Evolutionary conservation across 2,797 vertebrate genomes (phyloP).

Genomic region (Micrastur ruficollis): DNA sequence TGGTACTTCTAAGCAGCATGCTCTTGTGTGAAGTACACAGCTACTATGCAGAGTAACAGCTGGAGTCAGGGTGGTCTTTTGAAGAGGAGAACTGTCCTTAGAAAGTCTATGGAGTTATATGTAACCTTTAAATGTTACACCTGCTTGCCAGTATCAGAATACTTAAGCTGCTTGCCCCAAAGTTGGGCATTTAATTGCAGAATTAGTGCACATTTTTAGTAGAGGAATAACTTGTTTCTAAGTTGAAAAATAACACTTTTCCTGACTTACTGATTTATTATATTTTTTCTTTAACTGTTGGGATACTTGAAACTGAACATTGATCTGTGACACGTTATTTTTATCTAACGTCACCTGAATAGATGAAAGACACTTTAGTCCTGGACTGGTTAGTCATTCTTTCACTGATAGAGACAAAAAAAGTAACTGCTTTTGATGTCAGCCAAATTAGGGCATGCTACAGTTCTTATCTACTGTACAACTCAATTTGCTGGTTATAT

Average conservation of each 20-base stretch:
- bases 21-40: background rate
- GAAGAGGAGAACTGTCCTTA: background rate
- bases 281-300: background rate
- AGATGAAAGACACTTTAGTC: background rate
- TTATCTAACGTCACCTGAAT: background rate
- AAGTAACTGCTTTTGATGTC: background rate
- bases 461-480: background rate
- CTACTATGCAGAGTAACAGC: background rate
- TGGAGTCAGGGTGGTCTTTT: background rate
- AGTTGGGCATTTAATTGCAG: background rate
- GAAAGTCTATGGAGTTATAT: background rate
- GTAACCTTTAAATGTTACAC: background rate
- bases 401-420: background rate
- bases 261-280: background rate
- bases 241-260: background rate
- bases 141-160: background rate
- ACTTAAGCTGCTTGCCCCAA: background rate
- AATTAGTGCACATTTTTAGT: background rate
- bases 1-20: background rate
- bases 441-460: background rate
- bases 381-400: background rate
- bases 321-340: background rate
- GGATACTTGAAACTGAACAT: background rate
- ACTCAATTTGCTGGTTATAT: background rate
- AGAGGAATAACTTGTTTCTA: background rate